These are phyloP conservation scores for Geodia barretti DNA, from an alignment of 37 sponge, comb jelly and placozoan species.

Conservation along the genomic window DNA sequence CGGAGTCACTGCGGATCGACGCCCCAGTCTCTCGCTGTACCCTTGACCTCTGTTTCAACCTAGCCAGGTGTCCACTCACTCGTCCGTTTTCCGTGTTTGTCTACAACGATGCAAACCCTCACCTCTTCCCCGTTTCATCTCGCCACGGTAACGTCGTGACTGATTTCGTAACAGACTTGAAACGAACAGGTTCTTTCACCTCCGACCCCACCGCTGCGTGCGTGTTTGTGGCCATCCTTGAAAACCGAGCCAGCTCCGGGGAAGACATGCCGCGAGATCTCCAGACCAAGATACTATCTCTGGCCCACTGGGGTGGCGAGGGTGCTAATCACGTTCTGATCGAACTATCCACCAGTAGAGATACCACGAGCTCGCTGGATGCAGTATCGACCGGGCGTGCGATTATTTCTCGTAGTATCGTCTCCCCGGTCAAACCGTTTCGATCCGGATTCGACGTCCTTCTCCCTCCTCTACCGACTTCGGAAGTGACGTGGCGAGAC, in stretches of 20 bases:
- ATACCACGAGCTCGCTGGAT: not conserved
- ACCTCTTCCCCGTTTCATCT: not conserved
- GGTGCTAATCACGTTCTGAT: slow-evolving; percentile 69
- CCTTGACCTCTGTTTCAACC: slow-evolving; percentile 35
- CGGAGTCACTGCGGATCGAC: not conserved
- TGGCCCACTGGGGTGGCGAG: slow-evolving; percentile 52
- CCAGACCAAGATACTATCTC: not conserved
- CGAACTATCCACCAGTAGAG: slow-evolving; percentile 5
- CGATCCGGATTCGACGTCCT: slow-evolving; percentile 44
- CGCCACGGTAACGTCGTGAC: not conserved
- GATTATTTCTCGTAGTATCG: not conserved
- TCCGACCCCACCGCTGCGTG: slow-evolving; percentile 45
- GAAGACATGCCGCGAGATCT: not conserved
- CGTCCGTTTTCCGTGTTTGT: slow-evolving; percentile 55
- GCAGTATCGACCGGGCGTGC: too few species aligned
- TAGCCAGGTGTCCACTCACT: slow-evolving; percentile 56
- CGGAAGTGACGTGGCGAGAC: not conserved
- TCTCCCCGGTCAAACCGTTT: not conserved
- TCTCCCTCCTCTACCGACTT: slow-evolving; percentile 24
- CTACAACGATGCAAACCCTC: slow-evolving; percentile 23
- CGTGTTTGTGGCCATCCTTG: slow-evolving; percentile 37
- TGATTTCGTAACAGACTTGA: not conserved
- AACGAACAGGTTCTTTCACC: slow-evolving; percentile 12
- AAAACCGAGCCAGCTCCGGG: not conserved
- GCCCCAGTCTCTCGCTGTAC: not conserved